These are phyloP conservation scores for Stegodyphus mimosarum DNA, from an alignment of 1,140 invertebrate genomes.

Conservation along the genomic window DNA sequence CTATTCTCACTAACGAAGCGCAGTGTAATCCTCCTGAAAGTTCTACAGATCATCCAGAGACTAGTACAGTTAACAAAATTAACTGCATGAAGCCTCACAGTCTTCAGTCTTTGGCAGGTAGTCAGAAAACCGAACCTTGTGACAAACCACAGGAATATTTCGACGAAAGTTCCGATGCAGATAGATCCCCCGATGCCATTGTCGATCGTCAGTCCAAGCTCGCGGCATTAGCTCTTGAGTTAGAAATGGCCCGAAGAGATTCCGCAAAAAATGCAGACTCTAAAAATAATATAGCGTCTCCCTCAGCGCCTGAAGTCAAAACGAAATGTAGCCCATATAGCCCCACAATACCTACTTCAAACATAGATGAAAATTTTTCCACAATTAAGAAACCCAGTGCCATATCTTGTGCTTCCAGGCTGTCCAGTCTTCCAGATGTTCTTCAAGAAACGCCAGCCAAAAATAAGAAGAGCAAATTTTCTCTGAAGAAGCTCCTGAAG, in stretches of 20 bases:
- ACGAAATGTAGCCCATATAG: background rate
- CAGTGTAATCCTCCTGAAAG: too few species aligned
- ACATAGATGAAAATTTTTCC: conserved; percentile 5
- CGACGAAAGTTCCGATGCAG: background rate
- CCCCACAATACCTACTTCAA: background rate
- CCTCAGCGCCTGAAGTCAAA: background rate
- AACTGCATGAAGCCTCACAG: too few species aligned
- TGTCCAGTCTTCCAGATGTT: conserved; percentile 27
- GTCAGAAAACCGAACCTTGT: too few species aligned
- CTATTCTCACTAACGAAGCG: too few species aligned
- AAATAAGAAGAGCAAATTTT: conserved; percentile 77
- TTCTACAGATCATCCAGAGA: too few species aligned
- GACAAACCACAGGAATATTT: background rate
- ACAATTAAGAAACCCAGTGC: conserved; percentile 10
- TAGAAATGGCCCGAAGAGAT: conserved; percentile 48
- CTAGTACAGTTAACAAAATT: too few species aligned
- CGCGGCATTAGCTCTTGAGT: conserved; percentile 51
- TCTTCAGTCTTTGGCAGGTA: too few species aligned
- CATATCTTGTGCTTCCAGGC: conserved; percentile 10
- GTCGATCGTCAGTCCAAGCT: conserved; percentile 62
- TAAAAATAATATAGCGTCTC: conserved; percentile 56
- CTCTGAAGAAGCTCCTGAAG: conserved; percentile 83
- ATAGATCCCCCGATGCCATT: conserved; percentile 23
- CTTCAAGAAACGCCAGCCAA: conserved; percentile 64
- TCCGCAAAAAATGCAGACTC: conserved; percentile 53